Evolutionary conservation across 2,888 invertebrate species (phyloP).

Genomic region (Papilio elwesi): DNA sequence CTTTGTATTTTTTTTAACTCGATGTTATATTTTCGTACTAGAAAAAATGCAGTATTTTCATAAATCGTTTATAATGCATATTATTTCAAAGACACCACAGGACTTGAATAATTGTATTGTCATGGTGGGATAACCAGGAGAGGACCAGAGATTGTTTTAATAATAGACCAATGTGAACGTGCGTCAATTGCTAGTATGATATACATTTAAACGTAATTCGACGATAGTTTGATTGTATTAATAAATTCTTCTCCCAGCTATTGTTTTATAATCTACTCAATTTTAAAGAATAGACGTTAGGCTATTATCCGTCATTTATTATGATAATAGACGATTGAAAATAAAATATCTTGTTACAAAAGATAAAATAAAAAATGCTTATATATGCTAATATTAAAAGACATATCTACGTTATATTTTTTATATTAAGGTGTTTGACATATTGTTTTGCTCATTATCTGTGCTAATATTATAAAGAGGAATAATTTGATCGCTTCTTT

Average conservation of each 20-base stretch:
- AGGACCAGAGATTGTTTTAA: background rate
- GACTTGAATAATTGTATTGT: background rate
- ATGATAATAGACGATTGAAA: background rate
- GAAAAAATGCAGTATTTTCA: too few relatives aligned
- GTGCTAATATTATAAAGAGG: too few relatives aligned
- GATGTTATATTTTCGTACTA: too few relatives aligned
- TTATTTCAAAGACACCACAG: too few relatives aligned
- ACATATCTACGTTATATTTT: too few relatives aligned
- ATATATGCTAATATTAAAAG: too few relatives aligned
- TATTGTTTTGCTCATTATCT: too few relatives aligned
- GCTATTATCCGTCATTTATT: background rate
- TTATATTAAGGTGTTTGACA: too few relatives aligned
- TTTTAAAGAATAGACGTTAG: slow-evolving; percentile 7
- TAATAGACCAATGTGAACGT: background rate
- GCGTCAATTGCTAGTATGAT: background rate
- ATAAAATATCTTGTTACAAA: background rate
- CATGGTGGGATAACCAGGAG: background rate
- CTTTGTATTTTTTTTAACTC: too few relatives aligned
- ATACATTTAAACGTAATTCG: background rate
- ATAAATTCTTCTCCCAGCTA: background rate
- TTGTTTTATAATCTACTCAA: background rate
- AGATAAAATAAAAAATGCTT: background rate
- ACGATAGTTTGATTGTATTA: slow-evolving; percentile 7
- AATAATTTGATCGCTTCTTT: too few relatives aligned
- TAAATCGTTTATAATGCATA: too few relatives aligned